phyloP scores from a whole-genome alignment of 1,140 invertebrate genomes.

The Solen grandis region DNA sequence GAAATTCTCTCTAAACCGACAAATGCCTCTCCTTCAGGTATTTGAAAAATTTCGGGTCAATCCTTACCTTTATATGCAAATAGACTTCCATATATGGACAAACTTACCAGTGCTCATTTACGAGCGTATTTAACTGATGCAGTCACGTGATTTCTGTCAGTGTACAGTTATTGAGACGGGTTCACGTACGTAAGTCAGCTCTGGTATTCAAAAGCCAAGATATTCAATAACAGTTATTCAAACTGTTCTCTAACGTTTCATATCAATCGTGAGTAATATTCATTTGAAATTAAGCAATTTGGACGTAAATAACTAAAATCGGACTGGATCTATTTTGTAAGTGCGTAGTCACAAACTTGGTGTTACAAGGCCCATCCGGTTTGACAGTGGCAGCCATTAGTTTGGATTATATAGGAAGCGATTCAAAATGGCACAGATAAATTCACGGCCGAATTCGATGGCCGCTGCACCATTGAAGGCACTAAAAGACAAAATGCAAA shows the following conservation, averaged over 20 bases:
- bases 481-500: slow-evolving; percentile 99
- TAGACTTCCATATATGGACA: slow-evolving; percentile 34
- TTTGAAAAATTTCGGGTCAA: slow-evolving; percentile 38
- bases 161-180: no score
- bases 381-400: slow-evolving; percentile 38
- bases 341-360: background rate
- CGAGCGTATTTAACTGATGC: background rate
- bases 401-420: background rate
- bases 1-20: no score
- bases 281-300: no score
- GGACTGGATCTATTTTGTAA: slow-evolving; percentile 25
- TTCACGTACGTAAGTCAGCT: no score
- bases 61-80: slow-evolving; percentile 34
- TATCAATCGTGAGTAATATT: no score
- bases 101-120: no score
- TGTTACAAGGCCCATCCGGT: slow-evolving; percentile 41
- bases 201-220: no score
- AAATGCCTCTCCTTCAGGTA: no score
- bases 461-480: slow-evolving; percentile 78
- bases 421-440: slow-evolving; percentile 17
- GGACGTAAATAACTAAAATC: no score
- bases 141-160: slow-evolving; percentile 4
- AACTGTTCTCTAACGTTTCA: no score
- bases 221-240: no score
- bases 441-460: slow-evolving; percentile 27